Percentiles rank a stretch among this genome's conserved stretches.
Conservation (phyloP, 2,888 invertebrate species). For the Gibbula magus region DNA sequence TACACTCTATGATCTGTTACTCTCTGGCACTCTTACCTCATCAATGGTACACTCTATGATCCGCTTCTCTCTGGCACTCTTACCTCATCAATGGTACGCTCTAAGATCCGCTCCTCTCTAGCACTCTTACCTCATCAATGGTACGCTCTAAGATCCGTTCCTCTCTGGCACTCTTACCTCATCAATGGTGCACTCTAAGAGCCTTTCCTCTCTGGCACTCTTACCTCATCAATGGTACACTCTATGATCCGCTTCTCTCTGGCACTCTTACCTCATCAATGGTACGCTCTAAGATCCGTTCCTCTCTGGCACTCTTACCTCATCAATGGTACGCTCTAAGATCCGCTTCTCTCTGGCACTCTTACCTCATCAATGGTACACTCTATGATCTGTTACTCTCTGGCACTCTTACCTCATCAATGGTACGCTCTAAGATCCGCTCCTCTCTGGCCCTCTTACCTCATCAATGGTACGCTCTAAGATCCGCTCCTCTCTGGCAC, state of each 20-base stretch:
- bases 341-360: conserved; percentile 87
- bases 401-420: conserved; percentile 81
- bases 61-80: conserved; percentile 87
- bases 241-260: conserved; percentile 89
- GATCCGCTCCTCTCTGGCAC: too few relatives aligned
- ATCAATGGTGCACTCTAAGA: conserved; percentile 83
- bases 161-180: conserved; percentile 86
- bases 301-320: conserved; percentile 87
- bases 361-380: conserved; percentile 80
- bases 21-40: conserved; percentile 87
- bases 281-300: conserved; percentile 87
- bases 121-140: conserved; percentile 80
- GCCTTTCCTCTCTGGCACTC: conserved; percentile 87
- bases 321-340: conserved; percentile 83
- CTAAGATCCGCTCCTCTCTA: conserved; percentile 87
- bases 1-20: conserved; percentile 88
- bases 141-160: conserved; percentile 88
- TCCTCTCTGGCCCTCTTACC: conserved; percentile 87
- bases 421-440: conserved; percentile 86
- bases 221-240: conserved; percentile 80
- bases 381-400: conserved; percentile 88
- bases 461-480: too few relatives aligned
- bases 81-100: conserved; percentile 82
- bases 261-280: conserved; percentile 80
- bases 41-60: conserved; percentile 84